phyloP scores from a whole-genome alignment of 1,140 invertebrate genomes.

The Rhagoletis pomonella region DNA sequence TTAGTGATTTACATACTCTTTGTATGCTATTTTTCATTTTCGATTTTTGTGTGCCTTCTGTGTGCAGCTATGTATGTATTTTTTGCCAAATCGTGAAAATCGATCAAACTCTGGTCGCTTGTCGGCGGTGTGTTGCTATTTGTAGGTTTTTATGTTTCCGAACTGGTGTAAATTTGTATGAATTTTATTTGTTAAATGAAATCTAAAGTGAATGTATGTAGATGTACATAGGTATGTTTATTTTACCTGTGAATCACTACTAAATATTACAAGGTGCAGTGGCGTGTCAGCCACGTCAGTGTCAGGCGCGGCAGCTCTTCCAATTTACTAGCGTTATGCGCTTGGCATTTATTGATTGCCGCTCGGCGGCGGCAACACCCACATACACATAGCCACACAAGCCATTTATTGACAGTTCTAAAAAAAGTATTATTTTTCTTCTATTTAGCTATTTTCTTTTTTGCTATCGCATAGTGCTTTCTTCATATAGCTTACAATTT shows the following conservation, averaged over 20 bases:
- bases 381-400: background rate
- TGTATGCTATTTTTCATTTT: background rate
- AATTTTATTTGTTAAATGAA: too few relatives aligned
- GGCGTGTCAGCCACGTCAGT: constrained; percentile 25
- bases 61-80: constrained; percentile 27
- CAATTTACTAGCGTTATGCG: constrained; percentile 3
- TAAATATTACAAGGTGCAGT: constrained; percentile 44
- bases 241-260: constrained; percentile 11
- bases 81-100: too few relatives aligned
- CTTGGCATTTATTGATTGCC: constrained; percentile 35
- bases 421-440: background rate
- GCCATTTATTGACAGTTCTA: background rate
- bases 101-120: constrained; percentile 38
- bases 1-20: background rate
- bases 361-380: background rate
- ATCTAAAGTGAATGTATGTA: too few relatives aligned
- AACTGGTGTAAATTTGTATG: background rate
- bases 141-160: constrained; percentile 26
- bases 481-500: background rate
- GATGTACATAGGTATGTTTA: too few relatives aligned
- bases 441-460: background rate
- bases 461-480: background rate
- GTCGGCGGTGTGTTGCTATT: background rate
- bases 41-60: background rate
- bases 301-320: constrained; percentile 45